phyloP scores from a whole-genome alignment of 2,888 invertebrate genomes.

The Cantharis flavilabris region DNA sequence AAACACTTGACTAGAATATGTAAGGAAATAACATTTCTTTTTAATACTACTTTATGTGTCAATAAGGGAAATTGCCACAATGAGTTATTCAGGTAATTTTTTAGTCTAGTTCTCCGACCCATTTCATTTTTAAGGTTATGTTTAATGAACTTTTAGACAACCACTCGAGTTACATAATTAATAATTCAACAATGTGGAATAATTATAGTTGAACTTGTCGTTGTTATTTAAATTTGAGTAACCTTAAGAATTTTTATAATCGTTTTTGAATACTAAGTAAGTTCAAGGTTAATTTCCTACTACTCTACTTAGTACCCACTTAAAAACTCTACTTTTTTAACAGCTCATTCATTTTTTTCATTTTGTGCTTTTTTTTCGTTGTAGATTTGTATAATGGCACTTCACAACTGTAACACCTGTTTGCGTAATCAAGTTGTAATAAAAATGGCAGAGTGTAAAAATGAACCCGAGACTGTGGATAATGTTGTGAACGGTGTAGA shows the following conservation, averaged over 20 bases:
- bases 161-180: neutral
- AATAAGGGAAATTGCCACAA: neutral
- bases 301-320: neutral
- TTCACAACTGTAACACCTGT: constrained; percentile 60
- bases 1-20: neutral
- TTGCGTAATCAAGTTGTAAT: constrained; percentile 44
- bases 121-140: neutral
- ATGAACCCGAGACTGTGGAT: constrained; percentile 40
- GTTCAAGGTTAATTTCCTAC: neutral
- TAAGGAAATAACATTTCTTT: neutral
- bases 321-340: neutral
- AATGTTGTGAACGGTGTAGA: constrained; percentile 39
- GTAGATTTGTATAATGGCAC: constrained; percentile 53
- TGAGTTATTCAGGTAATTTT: neutral
- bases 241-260: neutral
- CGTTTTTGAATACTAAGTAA: neutral
- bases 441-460: constrained; percentile 47
- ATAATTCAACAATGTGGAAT: neutral
- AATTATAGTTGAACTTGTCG: neutral
- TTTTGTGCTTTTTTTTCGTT: neutral
- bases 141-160: neutral
- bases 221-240: neutral
- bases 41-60: neutral
- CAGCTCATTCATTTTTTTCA: neutral
- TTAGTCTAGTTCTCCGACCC: neutral